Percentiles rank a stretch among this genome's conserved stretches.
These are phyloP conservation scores for Enteromius trimaculatus DNA, from an alignment of 2,797 vertebrate species.

Conservation along the genomic window DNA sequence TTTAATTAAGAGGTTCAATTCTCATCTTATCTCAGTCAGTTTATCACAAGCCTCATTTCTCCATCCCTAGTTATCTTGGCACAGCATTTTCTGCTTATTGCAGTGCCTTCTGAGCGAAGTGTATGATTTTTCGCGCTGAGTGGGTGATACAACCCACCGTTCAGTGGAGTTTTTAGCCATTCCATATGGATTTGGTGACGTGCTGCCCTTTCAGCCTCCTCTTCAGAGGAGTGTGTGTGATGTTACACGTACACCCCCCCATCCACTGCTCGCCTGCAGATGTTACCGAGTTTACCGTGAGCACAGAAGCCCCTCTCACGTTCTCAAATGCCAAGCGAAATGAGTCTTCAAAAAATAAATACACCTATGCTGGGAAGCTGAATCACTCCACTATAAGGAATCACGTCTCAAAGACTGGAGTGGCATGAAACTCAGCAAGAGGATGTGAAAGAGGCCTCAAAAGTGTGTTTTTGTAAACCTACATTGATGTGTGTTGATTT, in stretches of 20 bases:
- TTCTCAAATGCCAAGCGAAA: conserved; percentile 61
- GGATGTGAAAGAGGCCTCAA: conserved; percentile 31
- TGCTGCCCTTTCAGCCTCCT: background rate
- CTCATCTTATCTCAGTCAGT: background rate
- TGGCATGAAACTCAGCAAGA: conserved; percentile 56
- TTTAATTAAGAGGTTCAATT: background rate
- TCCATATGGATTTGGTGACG: conserved; percentile 16
- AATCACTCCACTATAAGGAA: conserved; percentile 64
- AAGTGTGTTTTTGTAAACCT: conserved; percentile 10
- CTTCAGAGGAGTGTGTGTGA: conserved; percentile 47
- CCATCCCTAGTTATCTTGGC: background rate
- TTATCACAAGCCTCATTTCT: background rate
- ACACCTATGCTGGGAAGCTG: conserved; percentile 63
- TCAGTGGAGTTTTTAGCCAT: background rate
- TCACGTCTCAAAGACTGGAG: conserved; percentile 61
- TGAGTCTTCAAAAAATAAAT: conserved; percentile 64
- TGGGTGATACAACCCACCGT: background rate
- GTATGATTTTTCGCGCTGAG: background rate
- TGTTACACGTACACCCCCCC: conserved; percentile 28
- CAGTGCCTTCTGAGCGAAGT: background rate
- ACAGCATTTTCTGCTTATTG: background rate
- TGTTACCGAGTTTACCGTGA: conserved; percentile 65
- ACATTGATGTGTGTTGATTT: conserved; percentile 43
- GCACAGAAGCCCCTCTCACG: conserved; percentile 78
- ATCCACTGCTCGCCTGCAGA: conserved; percentile 54